Conservation (phyloP, 1,140 invertebrate species). For the Drosophila setifemur region DNA sequence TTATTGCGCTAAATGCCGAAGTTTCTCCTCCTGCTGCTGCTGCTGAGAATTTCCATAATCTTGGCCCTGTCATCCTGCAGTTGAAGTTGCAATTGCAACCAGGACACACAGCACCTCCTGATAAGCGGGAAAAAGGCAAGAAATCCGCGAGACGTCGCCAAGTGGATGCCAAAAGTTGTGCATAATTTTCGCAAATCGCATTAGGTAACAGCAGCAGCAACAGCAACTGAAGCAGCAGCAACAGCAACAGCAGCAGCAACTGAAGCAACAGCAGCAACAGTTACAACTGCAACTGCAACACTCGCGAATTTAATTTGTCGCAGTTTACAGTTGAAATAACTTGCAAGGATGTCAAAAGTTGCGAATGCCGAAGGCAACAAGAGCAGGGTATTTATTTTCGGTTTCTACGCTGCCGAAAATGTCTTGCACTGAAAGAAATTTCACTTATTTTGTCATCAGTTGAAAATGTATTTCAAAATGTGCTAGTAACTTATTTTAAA, state of each 20-base stretch:
- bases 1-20: constrained; percentile 47
- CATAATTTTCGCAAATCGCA: constrained; percentile 71
- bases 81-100: constrained; percentile 33
- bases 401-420: constrained; percentile 15
- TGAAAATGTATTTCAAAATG: too few relatives aligned
- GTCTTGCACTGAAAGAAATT: neutral
- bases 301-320: constrained; percentile 75
- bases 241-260: constrained; percentile 15
- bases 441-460: too few relatives aligned
- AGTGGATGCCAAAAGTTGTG: constrained; percentile 56
- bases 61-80: constrained; percentile 46
- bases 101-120: constrained; percentile 39
- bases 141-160: constrained; percentile 42
- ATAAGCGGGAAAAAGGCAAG: constrained; percentile 76
- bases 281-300: constrained; percentile 47
- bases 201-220: constrained; percentile 52
- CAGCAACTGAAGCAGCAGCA: constrained; percentile 25
- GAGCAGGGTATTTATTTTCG: constrained; percentile 40
- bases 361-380: constrained; percentile 19
- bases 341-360: constrained; percentile 56
- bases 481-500: too few relatives aligned
- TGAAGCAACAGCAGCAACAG: constrained; percentile 17
- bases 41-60: constrained; percentile 70
- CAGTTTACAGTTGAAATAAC: constrained; percentile 77
- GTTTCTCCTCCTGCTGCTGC: constrained; percentile 40